Evolutionary conservation across 1,140 invertebrate species (phyloP), one percentile per base, ranked within the genome.

Genomic region (Ceratosolen solmsi): DNA sequence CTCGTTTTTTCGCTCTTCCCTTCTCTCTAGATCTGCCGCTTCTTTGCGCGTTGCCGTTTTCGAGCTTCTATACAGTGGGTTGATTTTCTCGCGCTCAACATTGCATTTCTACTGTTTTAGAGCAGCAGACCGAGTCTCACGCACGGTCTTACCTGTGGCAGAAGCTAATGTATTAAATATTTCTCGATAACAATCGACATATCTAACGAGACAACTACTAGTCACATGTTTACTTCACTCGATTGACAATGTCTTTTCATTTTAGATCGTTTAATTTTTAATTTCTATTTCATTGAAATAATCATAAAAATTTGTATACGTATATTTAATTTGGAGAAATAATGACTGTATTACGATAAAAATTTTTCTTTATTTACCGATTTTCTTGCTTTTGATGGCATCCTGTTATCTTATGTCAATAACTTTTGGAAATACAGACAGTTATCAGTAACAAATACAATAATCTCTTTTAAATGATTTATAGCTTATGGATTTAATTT

Each of bases 11-110:
- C 63, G 56, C 54, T 41, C 36, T 36, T 58, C 51, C 27, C 22
- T 11, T 4, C 77, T 56, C 27, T 30, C 36, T 4, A n/a, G 17
- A 8, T 41, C 41, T 36, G 68, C 68, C 30, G 60, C 56, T 60
- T 60, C 56, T 60, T 65, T 65, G 41, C 38, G 22, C 68, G 60
- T 49, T 30, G 41, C 49, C 33, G 56, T 36, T 30, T 78, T 36
- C 30, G 75, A 38, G 58, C 76, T 79, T 70, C 46, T 70, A 68
- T 70, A 79, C 75, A 4, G 46, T 63, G 46, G 49, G 76, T 27
- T 70, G 76, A 70, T 83, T 83, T 72, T 80, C 75, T 76, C 70
- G 58, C 81, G 58, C 75, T 70, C 46, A 38, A 20, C 27, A 1
- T 54, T 30, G 63, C 11, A 11, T 63, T 63, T 33, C 60, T 60